Base-by-base conservation (phyloP, 2,797 vertebrate species). In the Xenopus petersii region DNA sequence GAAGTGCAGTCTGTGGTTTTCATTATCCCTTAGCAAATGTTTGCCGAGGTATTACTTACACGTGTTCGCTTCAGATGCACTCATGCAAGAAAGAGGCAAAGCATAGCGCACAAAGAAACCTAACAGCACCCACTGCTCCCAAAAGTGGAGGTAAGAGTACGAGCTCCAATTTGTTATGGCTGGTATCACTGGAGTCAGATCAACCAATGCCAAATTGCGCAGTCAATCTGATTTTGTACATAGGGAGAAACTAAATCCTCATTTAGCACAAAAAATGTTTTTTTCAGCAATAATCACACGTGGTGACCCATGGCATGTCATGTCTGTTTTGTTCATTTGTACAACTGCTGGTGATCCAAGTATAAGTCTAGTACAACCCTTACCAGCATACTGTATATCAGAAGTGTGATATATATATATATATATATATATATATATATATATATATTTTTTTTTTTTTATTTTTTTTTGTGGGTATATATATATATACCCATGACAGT, bases 1-100 rank as follows among this genome's bases (percentile, higher is more conserved):
- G 73, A 82, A 80, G 24, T 75, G 83, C 75, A 72, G 75, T 73
- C 49, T 72, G 74, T 36, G 74, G 77, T 75, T 84, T 77, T 68
- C 67, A 49, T 77, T 75, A 58, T 64, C 21, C 60, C 80, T 69
- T 42, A 74, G 75, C 77, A 82, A 83, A 76, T 79, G 75, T 79
- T 83, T 84, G 42, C 67, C 67, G 9, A 56, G 30, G 74, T 73
- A 79, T 81, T 70, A 80, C 54, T 71, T 65, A 48, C 51, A 71
- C 79, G 24, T 54, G 24, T 75, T 24, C 64, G n/a, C 46, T 0
- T 54, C 61, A 51, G 67, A 70, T 63, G 24, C 65, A 24, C 21
- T 36, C 81, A 61, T 54, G 59, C 17, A 64, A 42, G 54, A 33
- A 78, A 79, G 65, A 60, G 2, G 58, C 21, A 60, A 6, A 5